Evolutionary conservation across 2,113 vertebrate genomes (phyloP), one percentile per base, ranked within the genome.

Genomic region (Chloebia gouldiae): DNA sequence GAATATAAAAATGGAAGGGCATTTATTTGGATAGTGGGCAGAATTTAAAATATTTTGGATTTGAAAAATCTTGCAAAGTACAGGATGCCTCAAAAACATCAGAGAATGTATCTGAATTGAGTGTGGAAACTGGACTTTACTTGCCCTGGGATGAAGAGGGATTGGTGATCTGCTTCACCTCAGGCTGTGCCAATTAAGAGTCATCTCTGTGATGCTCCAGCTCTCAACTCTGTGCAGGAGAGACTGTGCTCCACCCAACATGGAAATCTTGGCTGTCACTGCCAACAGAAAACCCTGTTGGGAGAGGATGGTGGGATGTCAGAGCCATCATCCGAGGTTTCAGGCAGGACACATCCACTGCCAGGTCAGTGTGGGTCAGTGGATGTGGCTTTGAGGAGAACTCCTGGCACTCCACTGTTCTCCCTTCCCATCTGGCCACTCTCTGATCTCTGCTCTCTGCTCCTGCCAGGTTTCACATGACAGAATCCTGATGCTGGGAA

Each of bases 401-500:
- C 28, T 30, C 30, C 4, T 3, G 13, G 28, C n/a, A 15, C 20
- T 31, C 2, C 16, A 0, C 47, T 15, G 19, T 1, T 35, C 61
- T 21, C 13, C 2, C 28, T 8, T 21, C 70, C 73, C 75, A 3
- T 6, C 40, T 27, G 66, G 23, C 14, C 30, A 13, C 28, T 14
- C 9, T 16, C 66, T 53, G 33, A 10, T 14, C 76, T 33, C 45
- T 40, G 50, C 20, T 24, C 39, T 5, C 13, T 21, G 44, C 61
- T 33, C 37, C n/a, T 77, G 27, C 1, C 1, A 18, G 6, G 1
- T 9, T 33, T 77, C 65, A 21, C 61, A 18, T 0, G 0, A 3
- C 39, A 35, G 11, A 37, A 20, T 25, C 37, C 59, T 20, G 22
- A 1, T 7, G 2, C 10, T 5, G 25, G 71, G 12, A 19, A n/a